Conservation (phyloP, 2,113 vertebrate genomes). For the Anser cygnoides region DNA sequence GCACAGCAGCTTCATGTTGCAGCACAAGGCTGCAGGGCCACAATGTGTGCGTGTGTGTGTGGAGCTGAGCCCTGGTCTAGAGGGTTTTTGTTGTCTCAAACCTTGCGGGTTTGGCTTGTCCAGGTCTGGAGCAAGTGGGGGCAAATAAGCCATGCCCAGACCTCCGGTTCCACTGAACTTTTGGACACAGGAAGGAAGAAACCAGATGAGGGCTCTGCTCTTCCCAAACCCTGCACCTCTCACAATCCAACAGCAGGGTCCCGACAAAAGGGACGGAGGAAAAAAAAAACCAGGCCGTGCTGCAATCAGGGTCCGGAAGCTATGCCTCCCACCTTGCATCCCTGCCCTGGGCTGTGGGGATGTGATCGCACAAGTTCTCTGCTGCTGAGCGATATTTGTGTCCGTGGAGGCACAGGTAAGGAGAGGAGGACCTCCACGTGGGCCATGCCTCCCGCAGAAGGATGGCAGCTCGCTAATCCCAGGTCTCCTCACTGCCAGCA, state of each 20-base stretch:
- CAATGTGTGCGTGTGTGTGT: no score
- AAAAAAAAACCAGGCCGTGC: background rate
- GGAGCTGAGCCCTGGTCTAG: background rate
- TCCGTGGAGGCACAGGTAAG: background rate
- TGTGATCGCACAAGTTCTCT: background rate
- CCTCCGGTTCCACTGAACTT: background rate
- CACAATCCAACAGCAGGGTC: background rate
- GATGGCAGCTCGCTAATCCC: background rate
- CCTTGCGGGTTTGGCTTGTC: background rate
- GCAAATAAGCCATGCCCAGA: background rate
- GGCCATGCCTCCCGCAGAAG: background rate
- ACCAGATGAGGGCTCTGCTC: background rate
- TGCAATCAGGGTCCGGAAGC: background rate
- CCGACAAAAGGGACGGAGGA: background rate
- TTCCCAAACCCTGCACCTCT: background rate
- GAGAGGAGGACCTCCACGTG: background rate
- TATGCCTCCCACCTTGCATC: background rate
- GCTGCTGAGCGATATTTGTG: background rate
- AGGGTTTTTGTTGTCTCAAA: background rate
- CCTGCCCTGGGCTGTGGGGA: background rate
- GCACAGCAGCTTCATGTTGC: background rate
- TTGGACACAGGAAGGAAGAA: background rate
- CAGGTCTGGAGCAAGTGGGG: background rate
- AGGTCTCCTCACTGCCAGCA: background rate
- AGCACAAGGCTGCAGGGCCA: background rate